A percentile compares a stretch with the other conserved stretches of the same genome.
Conservation (phyloP, 2,113 vertebrate genomes). For the Myrmecophaga tridactyla region DNA sequence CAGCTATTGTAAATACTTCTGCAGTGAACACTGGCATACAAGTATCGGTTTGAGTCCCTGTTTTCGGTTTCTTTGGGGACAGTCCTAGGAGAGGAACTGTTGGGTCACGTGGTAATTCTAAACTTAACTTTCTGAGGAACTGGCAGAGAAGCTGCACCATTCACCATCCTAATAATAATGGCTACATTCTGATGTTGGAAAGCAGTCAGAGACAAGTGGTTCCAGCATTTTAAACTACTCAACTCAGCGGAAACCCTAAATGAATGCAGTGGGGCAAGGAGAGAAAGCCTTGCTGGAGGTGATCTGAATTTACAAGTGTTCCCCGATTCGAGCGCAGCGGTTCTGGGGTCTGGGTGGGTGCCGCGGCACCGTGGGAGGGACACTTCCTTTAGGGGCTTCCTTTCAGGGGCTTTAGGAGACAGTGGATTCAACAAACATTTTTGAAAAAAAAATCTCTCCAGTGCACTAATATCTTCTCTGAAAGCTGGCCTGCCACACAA, state of each 20-base stretch:
- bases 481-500: neutral
- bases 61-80: no score
- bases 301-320: neutral
- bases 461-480: neutral
- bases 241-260: neutral
- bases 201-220: neutral
- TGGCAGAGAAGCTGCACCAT: no score
- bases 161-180: no score
- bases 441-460: constrained; percentile 17
- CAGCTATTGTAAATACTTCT: no score
- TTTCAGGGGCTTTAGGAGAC: no score
- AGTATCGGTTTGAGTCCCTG: no score
- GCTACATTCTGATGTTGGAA: neutral
- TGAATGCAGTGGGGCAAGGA: neutral
- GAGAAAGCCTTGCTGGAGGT: neutral
- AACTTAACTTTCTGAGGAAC: no score
- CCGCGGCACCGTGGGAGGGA: rapidly evolving
- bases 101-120: no score
- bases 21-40: no score
- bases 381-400: neutral
- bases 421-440: neutral
- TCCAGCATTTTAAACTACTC: neutral
- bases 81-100: no score
- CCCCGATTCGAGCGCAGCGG: neutral
- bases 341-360: neutral